Evolutionary conservation across 2,113 vertebrate species (phyloP).

Genomic region (Chaenogobius annularis): DNA sequence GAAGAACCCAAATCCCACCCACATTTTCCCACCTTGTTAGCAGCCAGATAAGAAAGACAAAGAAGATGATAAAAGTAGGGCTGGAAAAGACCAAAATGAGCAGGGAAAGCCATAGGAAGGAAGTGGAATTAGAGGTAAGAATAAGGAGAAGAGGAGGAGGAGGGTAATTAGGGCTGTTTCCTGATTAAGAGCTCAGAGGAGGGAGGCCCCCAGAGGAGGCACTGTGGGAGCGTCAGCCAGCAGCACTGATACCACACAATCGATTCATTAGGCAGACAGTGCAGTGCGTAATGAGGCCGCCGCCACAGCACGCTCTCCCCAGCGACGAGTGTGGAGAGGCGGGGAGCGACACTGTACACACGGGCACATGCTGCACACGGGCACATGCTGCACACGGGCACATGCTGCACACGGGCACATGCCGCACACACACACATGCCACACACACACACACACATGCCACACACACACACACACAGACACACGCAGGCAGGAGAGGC

Average conservation of each 20-base stretch:
- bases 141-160: constrained; percentile 32
- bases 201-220: constrained; percentile 71
- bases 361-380: background rate
- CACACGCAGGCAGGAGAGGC: background rate
- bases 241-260: constrained; percentile 78
- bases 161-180: constrained; percentile 77
- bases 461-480: background rate
- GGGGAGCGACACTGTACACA: constrained; percentile 37
- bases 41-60: constrained; percentile 66
- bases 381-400: background rate
- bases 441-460: constrained; percentile 10
- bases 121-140: constrained; percentile 44
- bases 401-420: background rate
- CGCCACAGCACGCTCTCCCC: constrained; percentile 53
- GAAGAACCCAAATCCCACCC: constrained; percentile 35
- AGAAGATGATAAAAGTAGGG: constrained; percentile 63
- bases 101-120: constrained; percentile 23
- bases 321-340: constrained; percentile 63
- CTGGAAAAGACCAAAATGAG: constrained; percentile 31
- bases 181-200: constrained; percentile 78
- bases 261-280: constrained; percentile 78
- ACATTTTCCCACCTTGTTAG: constrained; percentile 27
- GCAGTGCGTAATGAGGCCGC: constrained; percentile 72
- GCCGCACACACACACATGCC: background rate
- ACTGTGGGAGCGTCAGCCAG: constrained; percentile 69